These are phyloP conservation scores for Fratercula arctica DNA, from an alignment of 2,797 vertebrate genomes.

Conservation along the genomic window DNA sequence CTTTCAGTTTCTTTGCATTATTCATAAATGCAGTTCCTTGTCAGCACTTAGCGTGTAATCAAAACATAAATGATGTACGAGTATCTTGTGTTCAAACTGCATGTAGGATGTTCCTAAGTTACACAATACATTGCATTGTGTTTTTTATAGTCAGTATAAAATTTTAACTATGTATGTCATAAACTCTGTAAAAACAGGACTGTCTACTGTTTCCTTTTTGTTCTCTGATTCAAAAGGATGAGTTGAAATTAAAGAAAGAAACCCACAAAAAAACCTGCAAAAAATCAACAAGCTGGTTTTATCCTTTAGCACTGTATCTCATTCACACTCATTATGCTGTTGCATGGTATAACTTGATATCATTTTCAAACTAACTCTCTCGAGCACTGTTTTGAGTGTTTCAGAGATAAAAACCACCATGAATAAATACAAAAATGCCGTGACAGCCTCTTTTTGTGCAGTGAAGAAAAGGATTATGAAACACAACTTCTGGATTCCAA, in stretches of 20 bases:
- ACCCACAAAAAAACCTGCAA: neutral
- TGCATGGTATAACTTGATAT: neutral
- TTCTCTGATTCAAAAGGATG: conserved; percentile 45
- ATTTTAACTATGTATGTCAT: conserved; percentile 28
- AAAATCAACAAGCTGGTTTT: neutral
- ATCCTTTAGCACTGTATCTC: neutral
- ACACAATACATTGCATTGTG: conserved; percentile 35
- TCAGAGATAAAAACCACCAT: conserved; percentile 32
- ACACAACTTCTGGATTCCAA: neutral
- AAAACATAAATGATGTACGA: conserved; percentile 81
- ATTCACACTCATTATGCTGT: conserved; percentile 1
- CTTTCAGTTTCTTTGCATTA: conserved; percentile 74
- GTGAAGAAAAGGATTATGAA: conserved; percentile 12
- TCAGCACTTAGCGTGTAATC: conserved; percentile 75
- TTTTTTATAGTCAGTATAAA: conserved; percentile 51
- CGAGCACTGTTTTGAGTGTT: neutral
- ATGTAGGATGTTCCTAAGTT: conserved; percentile 52
- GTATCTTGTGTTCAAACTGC: conserved; percentile 69
- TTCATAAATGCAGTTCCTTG: conserved; percentile 75
- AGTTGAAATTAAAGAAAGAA: conserved; percentile 18
- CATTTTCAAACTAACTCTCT: conserved; percentile 3
- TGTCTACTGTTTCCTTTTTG: conserved; percentile 18
- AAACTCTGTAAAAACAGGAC: conserved; percentile 28
- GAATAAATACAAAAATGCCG: conserved; percentile 5
- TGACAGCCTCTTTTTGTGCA: neutral